Percentiles rank a stretch among this genome's conserved stretches.
Evolutionary conservation across 2,113 vertebrate genomes (phyloP).

Genomic region (Sminthopsis crassicaudata): DNA sequence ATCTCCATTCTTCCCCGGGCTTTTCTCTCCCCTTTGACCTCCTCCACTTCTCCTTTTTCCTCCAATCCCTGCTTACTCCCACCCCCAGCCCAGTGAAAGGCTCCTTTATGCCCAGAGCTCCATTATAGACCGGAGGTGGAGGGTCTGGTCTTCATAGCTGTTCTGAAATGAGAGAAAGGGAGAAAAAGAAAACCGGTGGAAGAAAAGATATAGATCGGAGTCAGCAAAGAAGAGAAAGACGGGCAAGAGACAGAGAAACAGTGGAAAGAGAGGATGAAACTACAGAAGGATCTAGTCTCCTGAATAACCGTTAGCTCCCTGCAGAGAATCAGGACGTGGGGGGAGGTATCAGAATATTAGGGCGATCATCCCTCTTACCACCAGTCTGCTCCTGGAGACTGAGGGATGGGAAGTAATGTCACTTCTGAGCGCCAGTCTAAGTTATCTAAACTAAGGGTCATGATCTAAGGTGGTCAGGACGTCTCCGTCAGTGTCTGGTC

Average conservation of each 20-base stretch:
- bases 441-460: background rate
- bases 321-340: background rate
- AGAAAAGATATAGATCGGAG: slow-evolving; percentile 22
- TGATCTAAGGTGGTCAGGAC: background rate
- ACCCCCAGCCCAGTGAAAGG: background rate
- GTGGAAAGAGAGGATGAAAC: slow-evolving; percentile 50
- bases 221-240: slow-evolving; percentile 18
- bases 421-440: background rate
- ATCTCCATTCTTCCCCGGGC: background rate
- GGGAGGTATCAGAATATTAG: background rate
- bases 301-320: background rate
- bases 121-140: slow-evolving; percentile 52
- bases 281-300: background rate
- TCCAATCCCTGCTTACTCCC: background rate
- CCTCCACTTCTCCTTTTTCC: background rate
- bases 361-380: background rate
- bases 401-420: background rate
- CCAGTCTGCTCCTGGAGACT: background rate
- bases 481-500: background rate
- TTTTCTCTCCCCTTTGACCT: background rate
- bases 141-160: slow-evolving; percentile 59
- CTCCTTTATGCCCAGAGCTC: slow-evolving; percentile 60
- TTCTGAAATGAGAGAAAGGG: slow-evolving; percentile 62
- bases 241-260: slow-evolving; percentile 41
- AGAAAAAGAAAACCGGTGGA: slow-evolving; percentile 21